phyloP scores from a whole-genome alignment of 1,140 invertebrate species.

The Parasteatoda tepidariorum region DNA sequence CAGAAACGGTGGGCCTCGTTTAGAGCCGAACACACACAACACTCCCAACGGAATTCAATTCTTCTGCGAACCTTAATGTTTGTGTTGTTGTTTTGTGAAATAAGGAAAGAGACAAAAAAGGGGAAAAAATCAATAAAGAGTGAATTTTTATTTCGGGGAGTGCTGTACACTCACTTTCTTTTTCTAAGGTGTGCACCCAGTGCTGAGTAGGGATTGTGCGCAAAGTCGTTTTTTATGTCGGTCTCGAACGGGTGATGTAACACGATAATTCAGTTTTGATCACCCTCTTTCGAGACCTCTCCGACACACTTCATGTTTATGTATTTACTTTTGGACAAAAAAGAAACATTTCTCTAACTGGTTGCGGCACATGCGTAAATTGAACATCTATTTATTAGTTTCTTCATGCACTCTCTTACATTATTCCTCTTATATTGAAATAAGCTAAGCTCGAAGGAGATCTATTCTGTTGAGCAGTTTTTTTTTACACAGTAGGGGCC shows the following conservation, averaged over 20 bases:
- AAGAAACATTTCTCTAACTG: background rate
- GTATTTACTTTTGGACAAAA: background rate
- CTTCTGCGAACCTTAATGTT: too few relatives aligned
- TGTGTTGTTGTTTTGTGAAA: too few relatives aligned
- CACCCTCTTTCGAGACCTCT: background rate
- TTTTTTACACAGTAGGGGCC: background rate
- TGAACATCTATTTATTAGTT: background rate
- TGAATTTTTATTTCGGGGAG: too few relatives aligned
- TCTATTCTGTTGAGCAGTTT: background rate
- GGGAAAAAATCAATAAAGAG: too few relatives aligned
- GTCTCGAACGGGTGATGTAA: background rate
- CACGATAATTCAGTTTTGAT: too few relatives aligned
- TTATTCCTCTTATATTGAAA: background rate
- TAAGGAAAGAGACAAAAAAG: too few relatives aligned
- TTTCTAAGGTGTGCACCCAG: conserved; percentile 4
- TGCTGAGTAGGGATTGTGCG: conserved; percentile 39
- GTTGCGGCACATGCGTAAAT: background rate
- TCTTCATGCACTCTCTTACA: background rate
- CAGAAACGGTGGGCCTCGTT: too few relatives aligned
- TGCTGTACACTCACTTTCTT: too few relatives aligned
- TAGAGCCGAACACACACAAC: too few relatives aligned
- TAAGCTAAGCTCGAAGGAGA: conserved; percentile 33
- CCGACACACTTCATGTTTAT: background rate
- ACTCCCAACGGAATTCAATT: too few relatives aligned
- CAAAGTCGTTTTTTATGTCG: conserved; percentile 27